A percentile compares a stretch with the other conserved stretches of the same genome.
phyloP scores from a whole-genome alignment of 2,113 vertebrate genomes.

The Herpailurus yagouaroundi region DNA sequence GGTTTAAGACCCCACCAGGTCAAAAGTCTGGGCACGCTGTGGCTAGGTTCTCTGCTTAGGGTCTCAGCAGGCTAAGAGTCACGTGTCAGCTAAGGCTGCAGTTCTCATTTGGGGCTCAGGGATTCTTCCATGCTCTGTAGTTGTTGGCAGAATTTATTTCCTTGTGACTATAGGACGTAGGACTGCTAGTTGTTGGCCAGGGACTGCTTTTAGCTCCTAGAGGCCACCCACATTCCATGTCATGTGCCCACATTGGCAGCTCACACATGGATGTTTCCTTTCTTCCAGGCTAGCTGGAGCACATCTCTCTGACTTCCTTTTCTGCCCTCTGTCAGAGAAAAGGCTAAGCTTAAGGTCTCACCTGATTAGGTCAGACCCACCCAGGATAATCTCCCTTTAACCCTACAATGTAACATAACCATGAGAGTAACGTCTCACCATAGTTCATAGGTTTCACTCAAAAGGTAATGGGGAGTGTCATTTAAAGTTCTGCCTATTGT shows the following conservation, averaged over 20 bases:
- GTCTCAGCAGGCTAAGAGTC: neutral
- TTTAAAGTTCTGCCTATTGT: neutral
- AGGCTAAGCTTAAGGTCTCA: neutral
- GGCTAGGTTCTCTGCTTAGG: neutral
- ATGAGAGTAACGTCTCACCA: neutral
- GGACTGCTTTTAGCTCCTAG: neutral
- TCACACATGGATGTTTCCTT: neutral
- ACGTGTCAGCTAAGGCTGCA: neutral
- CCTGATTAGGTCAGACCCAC: neutral
- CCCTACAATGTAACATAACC: neutral
- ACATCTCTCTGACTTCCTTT: neutral
- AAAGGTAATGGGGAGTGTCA: neutral
- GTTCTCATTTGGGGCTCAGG: neutral
- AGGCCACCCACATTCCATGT: neutral
- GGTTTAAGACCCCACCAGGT: neutral
- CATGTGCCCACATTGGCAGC: neutral
- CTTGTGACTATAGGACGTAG: neutral
- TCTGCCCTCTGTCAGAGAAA: neutral
- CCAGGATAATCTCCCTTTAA: neutral
- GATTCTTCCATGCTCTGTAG: neutral
- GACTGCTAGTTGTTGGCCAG: neutral
- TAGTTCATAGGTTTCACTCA: neutral
- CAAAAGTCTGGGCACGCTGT: neutral
- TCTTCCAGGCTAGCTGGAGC: neutral
- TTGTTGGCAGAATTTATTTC: slow-evolving; percentile 23